Conservation (phyloP, 2,113 vertebrate species). For the Bombycilla garrulus region DNA sequence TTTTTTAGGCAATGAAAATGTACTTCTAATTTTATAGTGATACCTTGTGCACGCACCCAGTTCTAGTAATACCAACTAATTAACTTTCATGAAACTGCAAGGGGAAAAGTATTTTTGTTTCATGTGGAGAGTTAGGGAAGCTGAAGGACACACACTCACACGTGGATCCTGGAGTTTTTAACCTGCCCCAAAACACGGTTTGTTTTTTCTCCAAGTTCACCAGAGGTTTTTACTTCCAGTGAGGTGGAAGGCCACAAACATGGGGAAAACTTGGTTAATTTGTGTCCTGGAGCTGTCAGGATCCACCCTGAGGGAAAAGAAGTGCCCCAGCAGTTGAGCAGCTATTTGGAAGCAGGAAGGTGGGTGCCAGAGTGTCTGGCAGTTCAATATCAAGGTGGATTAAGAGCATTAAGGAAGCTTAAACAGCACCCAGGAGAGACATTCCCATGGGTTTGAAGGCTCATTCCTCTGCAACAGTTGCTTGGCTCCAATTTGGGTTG, state of each 20-base stretch:
- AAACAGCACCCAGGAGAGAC: conserved; percentile 26
- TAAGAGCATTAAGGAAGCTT: conserved; percentile 67
- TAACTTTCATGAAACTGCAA: background rate
- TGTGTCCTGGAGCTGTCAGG: background rate
- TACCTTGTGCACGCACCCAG: background rate
- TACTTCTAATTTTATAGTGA: background rate
- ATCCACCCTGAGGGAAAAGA: background rate
- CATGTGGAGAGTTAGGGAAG: background rate
- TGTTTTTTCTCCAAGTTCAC: background rate
- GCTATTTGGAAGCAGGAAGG: conserved; percentile 12
- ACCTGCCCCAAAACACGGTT: background rate
- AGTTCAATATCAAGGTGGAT: conserved; percentile 60
- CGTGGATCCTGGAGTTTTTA: background rate
- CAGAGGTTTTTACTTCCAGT: background rate
- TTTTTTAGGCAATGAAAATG: background rate
- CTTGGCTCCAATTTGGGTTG: conserved; percentile 6
- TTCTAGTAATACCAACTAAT: background rate
- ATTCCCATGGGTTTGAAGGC: conserved; percentile 36
- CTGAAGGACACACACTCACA: background rate
- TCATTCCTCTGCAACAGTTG: conserved; percentile 37
- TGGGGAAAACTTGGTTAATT: background rate
- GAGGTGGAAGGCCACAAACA: background rate
- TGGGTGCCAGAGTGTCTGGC: conserved; percentile 65
- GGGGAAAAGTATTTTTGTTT: background rate
- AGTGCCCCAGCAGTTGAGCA: background rate